Evolutionary conservation across 2,113 vertebrate genomes (phyloP), one percentile per base, ranked within the genome.

Genomic region (Xiphias gladius): DNA sequence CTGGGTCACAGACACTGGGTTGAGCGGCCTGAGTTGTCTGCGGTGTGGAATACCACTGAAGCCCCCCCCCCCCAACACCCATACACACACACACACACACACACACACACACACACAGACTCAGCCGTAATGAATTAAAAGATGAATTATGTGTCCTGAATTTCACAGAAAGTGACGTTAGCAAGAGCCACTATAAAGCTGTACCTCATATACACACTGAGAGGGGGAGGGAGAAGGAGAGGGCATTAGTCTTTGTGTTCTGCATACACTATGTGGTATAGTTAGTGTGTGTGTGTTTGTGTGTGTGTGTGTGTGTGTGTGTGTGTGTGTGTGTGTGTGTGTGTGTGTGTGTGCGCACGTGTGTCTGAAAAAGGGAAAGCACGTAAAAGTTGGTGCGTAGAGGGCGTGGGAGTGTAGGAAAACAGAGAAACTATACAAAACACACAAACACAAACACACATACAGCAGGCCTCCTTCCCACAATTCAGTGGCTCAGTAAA

Each of bases 401-500:
- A 5, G 59, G 13, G 24, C 22, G 37, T 1, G 30, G 50, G 30
- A 7, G 59, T 32, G n/a, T 37, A 24, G 46, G 14, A n/a, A 65
- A 17, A 55, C 19, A 54, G 20, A 26, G 55, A 62, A 67, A 71
- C 32, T 55, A 22, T 52, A 59, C 73, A 63, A 19, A 50, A 59
- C 66, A 63, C 52, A 54, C 62, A 48, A 4, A 22, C n/a, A 39
- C 54, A 66, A 57, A 69, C 32, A 48, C 54, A 62, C 55, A 65
- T 66, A 68, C 26, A 46, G 24, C 73, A 43, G 17, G 46, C 72
- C 28, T 77, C 74, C 58, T 39, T 61, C 16, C 62, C 28, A 63
- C 77, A 50, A 89, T 89, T 93, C 91, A 91, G 73, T 78, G 79
- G 84, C 84, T 83, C 84, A 57, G 84, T 84, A 86, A 85, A 90